Base-by-base conservation (phyloP, 2,888 invertebrate species). In the Dichetophora obliterata region DNA sequence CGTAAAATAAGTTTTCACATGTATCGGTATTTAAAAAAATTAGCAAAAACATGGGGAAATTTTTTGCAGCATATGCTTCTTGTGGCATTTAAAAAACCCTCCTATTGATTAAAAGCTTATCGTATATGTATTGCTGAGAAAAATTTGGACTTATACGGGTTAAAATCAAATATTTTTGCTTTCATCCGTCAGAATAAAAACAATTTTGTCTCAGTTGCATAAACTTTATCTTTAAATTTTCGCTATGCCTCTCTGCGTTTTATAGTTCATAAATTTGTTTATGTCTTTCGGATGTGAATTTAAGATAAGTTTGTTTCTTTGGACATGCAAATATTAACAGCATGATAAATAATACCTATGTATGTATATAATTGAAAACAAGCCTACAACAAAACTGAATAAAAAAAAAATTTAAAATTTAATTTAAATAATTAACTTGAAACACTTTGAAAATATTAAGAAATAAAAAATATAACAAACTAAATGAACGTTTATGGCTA, bases 401-500 rank as follows among this genome's bases (percentile, higher is more conserved):
- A 22, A 1, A 6, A 54, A 22, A 54, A 54, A 2, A 22, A 19
- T 19, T 54, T 11, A 54, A 24, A 11, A 24, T 57, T 57, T 5
- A 24, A 9, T 24, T 57, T 24, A 9, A 22, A 3, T 11, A 57
- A 3, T 14, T 57, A 43, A 66, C n/a, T n/a, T n/a, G 22, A 6
- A 65, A n/a, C n/a, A n/a, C n/a, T n/a, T n/a, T n/a, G 31, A 66
- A 8, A 22, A 24, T 3, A 11, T 8, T 19, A n/a, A n/a, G n/a
- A 34, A 65, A 65, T 9, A 11, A n/a, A 1, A 66, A 63, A 66
- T 34, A 63, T 19, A 66, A 66, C 37, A 43, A 66, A 37, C 48
- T 66, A 43, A 43, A 14, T 43, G 43, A 43, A 43, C 14, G 43
- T 2, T 43, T 11, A 14, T 43, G 43, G 43, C 43, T 14, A 11